Conservation (phyloP, 2,888 invertebrate species). For the Eutolmus rufibarbis region DNA sequence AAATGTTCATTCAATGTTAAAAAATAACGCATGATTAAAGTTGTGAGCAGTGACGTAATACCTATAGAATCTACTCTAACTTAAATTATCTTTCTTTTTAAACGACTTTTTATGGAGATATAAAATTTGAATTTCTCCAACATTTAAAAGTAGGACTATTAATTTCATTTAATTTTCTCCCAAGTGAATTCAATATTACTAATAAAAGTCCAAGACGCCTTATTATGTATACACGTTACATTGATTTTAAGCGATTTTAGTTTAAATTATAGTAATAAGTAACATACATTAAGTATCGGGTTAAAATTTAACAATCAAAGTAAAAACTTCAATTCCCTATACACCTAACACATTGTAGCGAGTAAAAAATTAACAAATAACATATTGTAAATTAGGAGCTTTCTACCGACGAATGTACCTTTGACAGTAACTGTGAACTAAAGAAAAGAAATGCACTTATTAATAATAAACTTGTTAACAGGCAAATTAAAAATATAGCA, state of each 20-base stretch:
- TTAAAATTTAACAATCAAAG: not conserved
- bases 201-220: too few species aligned
- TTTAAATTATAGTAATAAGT: not conserved
- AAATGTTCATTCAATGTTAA: too few species aligned
- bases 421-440: not conserved
- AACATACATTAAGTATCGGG: not conserved
- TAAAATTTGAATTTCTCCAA: too few species aligned
- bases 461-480: slow-evolving; percentile 52
- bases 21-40: too few species aligned
- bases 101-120: too few species aligned
- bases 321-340: not conserved
- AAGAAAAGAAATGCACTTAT: not conserved
- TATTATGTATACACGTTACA: not conserved
- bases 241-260: not conserved
- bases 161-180: too few species aligned
- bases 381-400: not conserved
- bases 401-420: not conserved
- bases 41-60: too few species aligned
- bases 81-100: too few species aligned
- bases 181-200: too few species aligned
- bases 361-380: not conserved
- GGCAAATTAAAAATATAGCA: slow-evolving; percentile 71
- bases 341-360: not conserved
- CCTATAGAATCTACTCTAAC: too few species aligned
- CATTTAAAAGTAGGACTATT: too few species aligned